Percentiles rank a stretch among this genome's conserved stretches.
phyloP scores from a whole-genome alignment of 2,888 invertebrate genomes.

The Nemoura dubitans region DNA sequence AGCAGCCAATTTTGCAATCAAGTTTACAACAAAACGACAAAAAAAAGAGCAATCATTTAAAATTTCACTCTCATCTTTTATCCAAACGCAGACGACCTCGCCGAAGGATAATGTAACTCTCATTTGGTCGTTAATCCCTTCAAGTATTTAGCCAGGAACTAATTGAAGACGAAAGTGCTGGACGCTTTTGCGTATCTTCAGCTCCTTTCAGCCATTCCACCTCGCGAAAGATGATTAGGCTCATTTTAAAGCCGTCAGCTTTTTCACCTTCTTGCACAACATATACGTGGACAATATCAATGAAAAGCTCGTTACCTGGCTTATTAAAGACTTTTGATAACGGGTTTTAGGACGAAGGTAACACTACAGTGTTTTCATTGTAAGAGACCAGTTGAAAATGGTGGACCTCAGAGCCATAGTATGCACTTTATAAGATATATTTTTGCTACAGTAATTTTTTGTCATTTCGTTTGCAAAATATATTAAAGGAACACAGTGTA shows the following conservation, averaged over 20 bases:
- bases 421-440: too few species aligned
- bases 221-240: neutral
- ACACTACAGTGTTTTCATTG: neutral
- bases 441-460: too few species aligned
- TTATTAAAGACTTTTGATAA: neutral
- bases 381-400: too few species aligned
- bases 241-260: neutral
- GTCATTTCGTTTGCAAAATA: too few species aligned
- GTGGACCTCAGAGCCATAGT: too few species aligned
- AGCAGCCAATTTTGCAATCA: neutral
- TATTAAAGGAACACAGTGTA: too few species aligned
- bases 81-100: neutral
- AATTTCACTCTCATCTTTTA: neutral
- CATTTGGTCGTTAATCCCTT: neutral
- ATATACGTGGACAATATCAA: neutral
- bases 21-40: neutral
- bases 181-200: neutral
- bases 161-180: neutral
- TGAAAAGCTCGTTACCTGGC: neutral
- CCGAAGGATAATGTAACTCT: neutral
- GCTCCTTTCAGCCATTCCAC: too few species aligned
- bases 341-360: neutral
- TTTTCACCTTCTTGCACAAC: neutral
- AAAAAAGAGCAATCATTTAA: neutral
- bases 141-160: neutral